phyloP scores from a whole-genome alignment of 2,888 invertebrate genomes.

The Xestoiulus laeticollis region DNA sequence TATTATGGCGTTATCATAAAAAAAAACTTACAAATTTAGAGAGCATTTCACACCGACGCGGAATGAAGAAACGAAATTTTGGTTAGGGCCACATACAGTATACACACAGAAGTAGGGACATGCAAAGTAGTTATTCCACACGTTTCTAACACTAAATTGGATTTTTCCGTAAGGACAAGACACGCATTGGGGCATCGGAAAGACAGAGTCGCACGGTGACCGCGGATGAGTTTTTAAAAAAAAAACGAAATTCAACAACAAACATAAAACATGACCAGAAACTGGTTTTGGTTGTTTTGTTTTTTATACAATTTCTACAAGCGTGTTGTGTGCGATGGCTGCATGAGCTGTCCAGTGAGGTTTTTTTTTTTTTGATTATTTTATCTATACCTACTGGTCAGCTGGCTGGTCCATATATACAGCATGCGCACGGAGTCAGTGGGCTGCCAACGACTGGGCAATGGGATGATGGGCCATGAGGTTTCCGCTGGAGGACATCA shows the following conservation, averaged over 20 bases:
- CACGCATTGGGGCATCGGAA: neutral
- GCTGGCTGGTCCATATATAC: neutral
- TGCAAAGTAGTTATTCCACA: neutral
- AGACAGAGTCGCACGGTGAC: neutral
- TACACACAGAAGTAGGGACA: neutral
- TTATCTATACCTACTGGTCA: neutral
- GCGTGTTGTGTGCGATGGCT: neutral
- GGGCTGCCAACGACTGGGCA: conserved; percentile 44
- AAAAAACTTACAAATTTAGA: neutral
- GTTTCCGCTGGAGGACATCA: neutral
- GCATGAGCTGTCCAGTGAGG: neutral
- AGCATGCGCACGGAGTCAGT: conserved; percentile 29
- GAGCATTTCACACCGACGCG: neutral
- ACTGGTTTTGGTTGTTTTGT: neutral
- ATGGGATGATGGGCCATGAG: conserved; percentile 42
- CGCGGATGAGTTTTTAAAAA: neutral
- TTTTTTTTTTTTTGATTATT: neutral
- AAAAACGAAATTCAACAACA: neutral
- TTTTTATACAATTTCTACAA: neutral
- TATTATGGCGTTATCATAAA: neutral
- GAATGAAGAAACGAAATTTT: neutral
- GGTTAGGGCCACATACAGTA: neutral
- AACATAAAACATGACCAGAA: neutral
- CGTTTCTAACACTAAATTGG: neutral
- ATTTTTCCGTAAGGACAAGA: neutral